These are phyloP conservation scores for Styela clava DNA, from an alignment of 23 tunicate genomes.

Conservation along the genomic window DNA sequence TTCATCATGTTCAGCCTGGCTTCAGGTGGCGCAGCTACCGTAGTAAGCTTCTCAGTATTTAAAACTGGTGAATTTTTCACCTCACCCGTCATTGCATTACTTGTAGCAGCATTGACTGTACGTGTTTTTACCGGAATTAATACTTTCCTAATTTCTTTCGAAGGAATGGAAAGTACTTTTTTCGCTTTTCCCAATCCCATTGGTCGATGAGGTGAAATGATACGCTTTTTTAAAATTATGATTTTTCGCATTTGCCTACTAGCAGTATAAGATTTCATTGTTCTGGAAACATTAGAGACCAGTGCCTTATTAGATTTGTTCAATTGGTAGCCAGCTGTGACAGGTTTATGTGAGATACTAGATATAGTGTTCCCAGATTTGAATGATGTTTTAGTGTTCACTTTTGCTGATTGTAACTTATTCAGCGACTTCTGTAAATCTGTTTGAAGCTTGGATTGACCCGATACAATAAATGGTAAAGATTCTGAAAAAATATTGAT, in stretches of 20 bases:
- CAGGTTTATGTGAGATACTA: too few species aligned
- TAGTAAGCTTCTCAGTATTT: too few species aligned
- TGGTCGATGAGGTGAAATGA: neutral
- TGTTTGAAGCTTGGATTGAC: neutral
- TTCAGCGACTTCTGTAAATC: neutral
- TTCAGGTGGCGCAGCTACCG: too few species aligned
- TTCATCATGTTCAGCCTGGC: too few species aligned
- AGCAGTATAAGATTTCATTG: neutral
- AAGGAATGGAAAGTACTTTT: neutral
- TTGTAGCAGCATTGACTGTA: too few species aligned
- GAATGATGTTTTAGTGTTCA: neutral
- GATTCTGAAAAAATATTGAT: too few species aligned
- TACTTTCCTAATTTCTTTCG: neutral
- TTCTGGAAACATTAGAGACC: too few species aligned
- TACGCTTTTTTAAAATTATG: neutral
- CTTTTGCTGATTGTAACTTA: neutral
- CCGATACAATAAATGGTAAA: neutral
- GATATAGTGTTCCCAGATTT: too few species aligned
- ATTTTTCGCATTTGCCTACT: neutral
- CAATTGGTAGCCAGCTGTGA: too few species aligned
- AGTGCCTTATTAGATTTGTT: too few species aligned
- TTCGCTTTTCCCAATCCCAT: neutral
- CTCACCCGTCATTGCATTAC: too few species aligned
- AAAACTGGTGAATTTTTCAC: too few species aligned
- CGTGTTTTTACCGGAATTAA: neutral